These are phyloP conservation scores for human DNA, from an alignment of 2,113 vertebrate genomes.

Conservation along the genomic window GRCh38 chr3:84949501-84950000, in stretches of 20 bases:
- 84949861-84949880: background rate
- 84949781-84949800: background rate
- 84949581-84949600: background rate
- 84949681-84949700: background rate
- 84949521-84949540: background rate
- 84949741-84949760: background rate
- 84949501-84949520: background rate
- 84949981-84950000: background rate
- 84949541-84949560: background rate
- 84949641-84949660: background rate
- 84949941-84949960: background rate
- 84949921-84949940: background rate
- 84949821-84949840: background rate
- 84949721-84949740: background rate
- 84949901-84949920: background rate
- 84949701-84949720: too few species aligned
- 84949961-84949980: background rate
- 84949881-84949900: fast-evolving
- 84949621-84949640: background rate
- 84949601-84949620: background rate
- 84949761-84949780: background rate
- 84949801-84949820: fast-evolving
- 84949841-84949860: background rate
- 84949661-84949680: background rate
- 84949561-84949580: background rate